Evolutionary conservation across 2,113 vertebrate species (phyloP).

Genomic region (Erythrocebus patas): DNA sequence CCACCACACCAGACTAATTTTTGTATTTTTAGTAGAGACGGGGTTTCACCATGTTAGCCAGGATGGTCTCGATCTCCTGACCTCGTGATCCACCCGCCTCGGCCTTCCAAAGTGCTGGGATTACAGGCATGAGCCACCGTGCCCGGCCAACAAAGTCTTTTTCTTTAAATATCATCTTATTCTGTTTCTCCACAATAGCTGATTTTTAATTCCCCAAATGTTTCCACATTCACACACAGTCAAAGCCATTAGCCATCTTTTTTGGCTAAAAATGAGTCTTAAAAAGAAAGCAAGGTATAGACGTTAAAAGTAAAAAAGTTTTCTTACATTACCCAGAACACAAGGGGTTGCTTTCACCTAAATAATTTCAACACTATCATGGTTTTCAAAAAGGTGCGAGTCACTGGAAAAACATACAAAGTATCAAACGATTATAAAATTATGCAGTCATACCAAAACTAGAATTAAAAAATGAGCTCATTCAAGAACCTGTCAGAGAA

Average conservation of each 20-base stretch:
- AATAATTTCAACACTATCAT: not conserved
- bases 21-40: too few relatives aligned
- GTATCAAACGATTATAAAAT: not conserved
- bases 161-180: not conserved
- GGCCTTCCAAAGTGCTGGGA: too few relatives aligned
- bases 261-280: not conserved
- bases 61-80: too few relatives aligned
- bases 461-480: not conserved
- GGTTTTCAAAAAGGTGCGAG: not conserved
- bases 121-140: too few relatives aligned
- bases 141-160: not conserved
- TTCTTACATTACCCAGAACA: not conserved
- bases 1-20: too few relatives aligned
- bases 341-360: not conserved
- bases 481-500: not conserved
- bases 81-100: too few relatives aligned
- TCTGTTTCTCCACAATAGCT: not conserved
- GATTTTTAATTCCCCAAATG: not conserved
- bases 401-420: not conserved
- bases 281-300: not conserved
- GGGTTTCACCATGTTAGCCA: too few relatives aligned
- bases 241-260: not conserved
- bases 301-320: not conserved
- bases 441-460: not conserved
- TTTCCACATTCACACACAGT: not conserved